Percentiles rank a stretch among this genome's conserved stretches.
Evolutionary conservation across 1,140 invertebrate species (phyloP).

Genomic region (Radopholus similis): DNA sequence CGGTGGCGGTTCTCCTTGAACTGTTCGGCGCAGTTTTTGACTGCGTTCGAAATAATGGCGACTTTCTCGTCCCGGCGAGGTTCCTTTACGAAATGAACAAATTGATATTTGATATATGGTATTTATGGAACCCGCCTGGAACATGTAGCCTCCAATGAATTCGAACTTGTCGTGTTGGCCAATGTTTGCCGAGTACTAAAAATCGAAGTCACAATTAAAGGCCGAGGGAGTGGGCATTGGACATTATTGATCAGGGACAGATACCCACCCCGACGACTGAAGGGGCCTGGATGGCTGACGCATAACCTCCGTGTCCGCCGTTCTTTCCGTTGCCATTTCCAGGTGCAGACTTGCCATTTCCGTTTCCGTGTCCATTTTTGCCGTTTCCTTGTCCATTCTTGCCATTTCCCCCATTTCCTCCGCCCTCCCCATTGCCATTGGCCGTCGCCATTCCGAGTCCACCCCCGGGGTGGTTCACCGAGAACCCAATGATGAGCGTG

Average conservation of each 20-base stretch:
- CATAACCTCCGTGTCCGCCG: too few species aligned
- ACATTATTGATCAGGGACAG: neutral
- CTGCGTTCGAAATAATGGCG: neutral
- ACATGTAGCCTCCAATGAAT: constrained; percentile 23
- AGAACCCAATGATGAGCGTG: constrained; percentile 19
- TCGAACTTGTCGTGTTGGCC: constrained; percentile 15
- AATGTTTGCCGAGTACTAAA: constrained; percentile 15
- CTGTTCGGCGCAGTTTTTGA: neutral
- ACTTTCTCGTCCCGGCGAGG: constrained; percentile 16
- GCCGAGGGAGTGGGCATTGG: too few species aligned
- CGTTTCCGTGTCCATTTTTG: neutral
- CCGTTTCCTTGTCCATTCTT: constrained; percentile 3
- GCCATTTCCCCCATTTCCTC: constrained; percentile 3
- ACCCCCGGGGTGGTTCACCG: constrained; percentile 23
- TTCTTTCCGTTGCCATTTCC: neutral
- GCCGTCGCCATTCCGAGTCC: constrained; percentile 13
- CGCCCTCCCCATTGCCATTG: neutral
- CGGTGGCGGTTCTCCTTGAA: neutral
- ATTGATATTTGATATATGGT: neutral
- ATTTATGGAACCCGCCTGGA: constrained; percentile 2
- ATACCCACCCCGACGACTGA: constrained; percentile 25
- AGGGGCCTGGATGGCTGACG: too few species aligned
- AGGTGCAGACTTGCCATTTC: neutral
- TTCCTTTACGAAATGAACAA: neutral
- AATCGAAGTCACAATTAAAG: too few species aligned